phyloP scores from a whole-genome alignment of 2,888 invertebrate genomes.

The Acronicta alni region DNA sequence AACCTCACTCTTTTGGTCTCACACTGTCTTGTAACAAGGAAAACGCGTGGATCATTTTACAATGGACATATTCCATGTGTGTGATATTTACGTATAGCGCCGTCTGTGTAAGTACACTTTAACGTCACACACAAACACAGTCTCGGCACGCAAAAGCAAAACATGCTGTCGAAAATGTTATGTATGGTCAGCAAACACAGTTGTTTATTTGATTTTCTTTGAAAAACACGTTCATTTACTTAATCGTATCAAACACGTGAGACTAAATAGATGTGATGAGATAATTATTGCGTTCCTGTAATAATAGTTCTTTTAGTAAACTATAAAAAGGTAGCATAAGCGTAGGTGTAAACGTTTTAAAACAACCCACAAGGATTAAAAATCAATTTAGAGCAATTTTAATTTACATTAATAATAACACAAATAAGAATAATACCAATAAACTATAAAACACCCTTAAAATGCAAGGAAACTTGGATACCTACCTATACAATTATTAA shows the following conservation, averaged over 20 bases:
- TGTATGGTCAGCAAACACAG: slow-evolving; percentile 66
- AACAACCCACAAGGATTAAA: too few species aligned
- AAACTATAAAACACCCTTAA: too few species aligned
- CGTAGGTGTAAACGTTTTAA: too few species aligned
- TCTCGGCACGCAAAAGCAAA: slow-evolving; percentile 82
- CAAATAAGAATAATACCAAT: too few species aligned
- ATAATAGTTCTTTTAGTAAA: too few species aligned
- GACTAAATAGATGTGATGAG: slow-evolving; percentile 32
- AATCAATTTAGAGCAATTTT: too few species aligned
- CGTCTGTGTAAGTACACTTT: slow-evolving; percentile 65
- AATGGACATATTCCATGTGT: slow-evolving; percentile 60
- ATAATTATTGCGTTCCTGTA: slow-evolving; percentile 32
- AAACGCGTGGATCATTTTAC: slow-evolving; percentile 53
- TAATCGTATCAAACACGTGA: slow-evolving; percentile 26
- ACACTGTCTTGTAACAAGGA: slow-evolving; percentile 8
- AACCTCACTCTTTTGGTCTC: background rate
- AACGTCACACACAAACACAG: slow-evolving; percentile 65
- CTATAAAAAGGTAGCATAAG: too few species aligned
- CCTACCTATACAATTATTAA: too few species aligned
- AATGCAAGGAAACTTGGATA: too few species aligned
- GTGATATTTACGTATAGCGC: slow-evolving; percentile 69
- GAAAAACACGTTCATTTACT: slow-evolving; percentile 48
- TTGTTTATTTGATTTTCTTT: slow-evolving; percentile 54
- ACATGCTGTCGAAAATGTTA: slow-evolving; percentile 81
- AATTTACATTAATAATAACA: too few species aligned